These are phyloP conservation scores for Perca schrenkii DNA, from an alignment of 2,113 vertebrate species.

Conservation along the genomic window DNA sequence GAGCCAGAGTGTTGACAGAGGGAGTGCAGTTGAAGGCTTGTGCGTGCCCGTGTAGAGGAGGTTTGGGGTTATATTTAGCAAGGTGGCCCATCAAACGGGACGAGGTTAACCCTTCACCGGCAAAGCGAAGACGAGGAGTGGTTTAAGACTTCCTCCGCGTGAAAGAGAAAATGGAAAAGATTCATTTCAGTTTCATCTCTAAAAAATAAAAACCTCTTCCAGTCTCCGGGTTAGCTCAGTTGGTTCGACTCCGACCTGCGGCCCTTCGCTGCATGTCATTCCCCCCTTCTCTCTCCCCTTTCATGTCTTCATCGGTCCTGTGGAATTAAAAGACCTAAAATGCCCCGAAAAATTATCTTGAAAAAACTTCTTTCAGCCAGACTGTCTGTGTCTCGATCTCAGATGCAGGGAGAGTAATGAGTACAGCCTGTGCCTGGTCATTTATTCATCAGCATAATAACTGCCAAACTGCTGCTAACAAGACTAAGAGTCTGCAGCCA, in stretches of 20 bases:
- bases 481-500: background rate
- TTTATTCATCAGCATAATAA: conserved; percentile 24
- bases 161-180: conserved; percentile 9
- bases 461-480: background rate
- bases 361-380: conserved; percentile 4
- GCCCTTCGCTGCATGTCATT: too few relatives aligned
- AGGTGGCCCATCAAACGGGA: conserved; percentile 62
- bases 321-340: too few relatives aligned
- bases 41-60: conserved; percentile 70
- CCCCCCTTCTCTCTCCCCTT: too few relatives aligned
- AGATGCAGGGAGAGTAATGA: background rate
- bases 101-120: conserved; percentile 62
- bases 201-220: too few relatives aligned
- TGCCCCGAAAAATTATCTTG: too few relatives aligned
- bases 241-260: too few relatives aligned
- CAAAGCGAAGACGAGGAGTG: background rate
- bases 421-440: background rate
- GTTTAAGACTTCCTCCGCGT: background rate
- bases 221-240: too few relatives aligned
- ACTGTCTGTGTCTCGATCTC: background rate
- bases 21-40: conserved; percentile 67
- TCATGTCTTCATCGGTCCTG: too few relatives aligned
- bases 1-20: conserved; percentile 68
- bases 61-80: conserved; percentile 76
- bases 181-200: background rate